These are phyloP conservation scores for Falcaria lacertinaria DNA, from an alignment of 2,888 invertebrate genomes.

Conservation along the genomic window DNA sequence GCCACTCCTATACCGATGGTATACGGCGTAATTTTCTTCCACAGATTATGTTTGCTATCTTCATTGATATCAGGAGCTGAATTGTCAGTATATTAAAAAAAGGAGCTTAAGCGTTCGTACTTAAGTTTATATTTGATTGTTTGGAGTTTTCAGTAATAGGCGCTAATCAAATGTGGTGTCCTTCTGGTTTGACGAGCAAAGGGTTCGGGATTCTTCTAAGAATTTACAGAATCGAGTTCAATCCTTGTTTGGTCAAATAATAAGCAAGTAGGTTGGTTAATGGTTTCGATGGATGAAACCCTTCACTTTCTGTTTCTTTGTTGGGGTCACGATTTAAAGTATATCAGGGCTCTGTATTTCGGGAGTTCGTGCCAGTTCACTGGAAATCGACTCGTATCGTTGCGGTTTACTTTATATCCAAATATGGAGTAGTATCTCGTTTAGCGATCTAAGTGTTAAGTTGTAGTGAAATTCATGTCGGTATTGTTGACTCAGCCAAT, in stretches of 20 bases:
- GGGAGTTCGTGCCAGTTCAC: neutral
- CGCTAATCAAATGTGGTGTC: slow-evolving; percentile 64
- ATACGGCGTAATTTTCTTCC: slow-evolving; percentile 39
- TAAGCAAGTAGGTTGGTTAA: slow-evolving; percentile 58
- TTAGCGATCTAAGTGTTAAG: slow-evolving; percentile 33
- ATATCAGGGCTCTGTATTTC: slow-evolving; percentile 21
- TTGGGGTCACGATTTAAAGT: slow-evolving; percentile 41
- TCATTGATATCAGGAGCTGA: slow-evolving; percentile 45
- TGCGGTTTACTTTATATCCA: slow-evolving; percentile 7
- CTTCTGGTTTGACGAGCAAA: slow-evolving; percentile 45
- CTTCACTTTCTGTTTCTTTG: slow-evolving; percentile 66
- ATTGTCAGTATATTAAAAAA: slow-evolving; percentile 22
- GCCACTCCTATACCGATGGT: slow-evolving; percentile 31
- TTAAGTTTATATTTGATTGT: slow-evolving; percentile 33
- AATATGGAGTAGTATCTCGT: slow-evolving; percentile 11
- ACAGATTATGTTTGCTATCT: slow-evolving; percentile 33
- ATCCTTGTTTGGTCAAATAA: slow-evolving; percentile 60
- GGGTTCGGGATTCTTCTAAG: slow-evolving; percentile 60
- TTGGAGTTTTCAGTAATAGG: slow-evolving; percentile 39
- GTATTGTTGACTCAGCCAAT: slow-evolving; percentile 51
- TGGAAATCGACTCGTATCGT: neutral
- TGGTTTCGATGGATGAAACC: slow-evolving; percentile 50
- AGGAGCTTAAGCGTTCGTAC: slow-evolving; percentile 21
- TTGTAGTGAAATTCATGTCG: slow-evolving; percentile 57
- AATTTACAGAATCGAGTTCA: slow-evolving; percentile 49